Percentiles rank a stretch among this genome's conserved stretches.
phyloP scores from a whole-genome alignment of 2,888 invertebrate species.

The Diplolepis rosae region DNA sequence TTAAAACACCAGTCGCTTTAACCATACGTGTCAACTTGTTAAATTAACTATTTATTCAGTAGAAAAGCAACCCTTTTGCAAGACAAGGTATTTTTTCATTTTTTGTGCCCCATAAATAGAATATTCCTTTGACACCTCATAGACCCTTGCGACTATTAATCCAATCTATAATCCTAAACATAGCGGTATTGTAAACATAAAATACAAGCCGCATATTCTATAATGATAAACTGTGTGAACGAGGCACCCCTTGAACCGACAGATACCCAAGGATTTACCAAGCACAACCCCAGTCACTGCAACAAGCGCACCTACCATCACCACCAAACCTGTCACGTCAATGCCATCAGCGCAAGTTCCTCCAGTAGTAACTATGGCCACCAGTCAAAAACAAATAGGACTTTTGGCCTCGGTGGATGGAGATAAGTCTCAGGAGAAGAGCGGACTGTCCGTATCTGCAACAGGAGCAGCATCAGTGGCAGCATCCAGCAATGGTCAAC shows the following conservation, averaged over 20 bases:
- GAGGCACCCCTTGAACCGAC: constrained; percentile 74
- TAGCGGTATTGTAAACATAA: constrained; percentile 20
- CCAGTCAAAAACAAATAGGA: constrained; percentile 67
- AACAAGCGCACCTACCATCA: constrained; percentile 72
- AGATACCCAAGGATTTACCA: constrained; percentile 77
- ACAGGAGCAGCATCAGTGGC: constrained; percentile 55
- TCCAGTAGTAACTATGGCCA: constrained; percentile 66
- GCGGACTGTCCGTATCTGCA: constrained; percentile 62
- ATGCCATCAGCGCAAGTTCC: constrained; percentile 66
- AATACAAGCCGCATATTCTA: constrained; percentile 34
- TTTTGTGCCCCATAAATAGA: constrained; percentile 22
- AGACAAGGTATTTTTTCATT: constrained; percentile 17
- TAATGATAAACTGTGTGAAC: constrained; percentile 64
- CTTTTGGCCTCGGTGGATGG: constrained; percentile 63
- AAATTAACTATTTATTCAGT: constrained; percentile 15
- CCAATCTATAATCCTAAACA: constrained; percentile 20
- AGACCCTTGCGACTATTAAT: constrained; percentile 27
- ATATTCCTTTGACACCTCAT: constrained; percentile 11
- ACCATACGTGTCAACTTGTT: constrained; percentile 21
- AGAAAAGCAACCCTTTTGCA: constrained; percentile 14
- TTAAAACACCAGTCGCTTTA: constrained; percentile 32
- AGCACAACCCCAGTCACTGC: constrained; percentile 73
- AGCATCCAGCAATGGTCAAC: constrained; percentile 67
- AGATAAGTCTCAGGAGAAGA: constrained; percentile 66
- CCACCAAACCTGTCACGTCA: constrained; percentile 67